A percentile compares a stretch with the other conserved stretches of the same genome.
Conservation (phyloP, 1,140 invertebrate genomes). For the Pomacea maculata region DNA sequence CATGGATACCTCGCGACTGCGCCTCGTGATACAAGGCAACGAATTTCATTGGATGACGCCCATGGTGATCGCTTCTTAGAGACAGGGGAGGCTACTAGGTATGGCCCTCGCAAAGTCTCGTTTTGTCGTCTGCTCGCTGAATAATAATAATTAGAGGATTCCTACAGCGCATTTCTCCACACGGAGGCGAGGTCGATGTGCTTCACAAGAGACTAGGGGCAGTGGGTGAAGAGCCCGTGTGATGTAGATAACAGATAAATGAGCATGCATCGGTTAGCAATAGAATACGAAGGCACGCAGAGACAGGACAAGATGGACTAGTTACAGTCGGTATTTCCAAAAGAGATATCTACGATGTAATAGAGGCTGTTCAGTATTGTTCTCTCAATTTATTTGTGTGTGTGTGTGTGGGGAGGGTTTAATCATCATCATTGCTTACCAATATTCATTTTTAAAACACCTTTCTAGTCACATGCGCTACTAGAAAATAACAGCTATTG, state of each 20-base stretch:
- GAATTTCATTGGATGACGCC: constrained; percentile 11
- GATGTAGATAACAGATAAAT: not conserved
- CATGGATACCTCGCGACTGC: constrained; percentile 11
- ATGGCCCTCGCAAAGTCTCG: too few relatives aligned
- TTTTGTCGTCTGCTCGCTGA: too few relatives aligned
- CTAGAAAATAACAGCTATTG: too few relatives aligned
- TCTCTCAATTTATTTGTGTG: not conserved
- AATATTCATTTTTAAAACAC: too few relatives aligned
- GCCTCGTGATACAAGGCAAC: constrained; percentile 1
- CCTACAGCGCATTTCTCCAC: not conserved
- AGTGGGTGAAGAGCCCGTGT: not conserved
- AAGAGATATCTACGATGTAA: not conserved
- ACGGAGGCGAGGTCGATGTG: too few relatives aligned
- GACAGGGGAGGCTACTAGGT: constrained; percentile 1
- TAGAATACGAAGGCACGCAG: not conserved
- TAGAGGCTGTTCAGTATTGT: not conserved
- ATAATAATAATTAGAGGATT: not conserved
- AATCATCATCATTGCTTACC: too few relatives aligned
- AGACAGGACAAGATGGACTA: not conserved
- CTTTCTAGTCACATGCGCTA: too few relatives aligned
- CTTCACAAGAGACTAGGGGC: not conserved
- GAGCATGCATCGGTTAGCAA: too few relatives aligned
- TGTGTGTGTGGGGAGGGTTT: not conserved
- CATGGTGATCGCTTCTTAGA: constrained; percentile 18
- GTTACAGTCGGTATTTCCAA: not conserved